Evolutionary conservation across 1,140 invertebrate genomes (phyloP), one percentile per base, ranked within the genome.

Genomic region (Bicyclus anynana): DNA sequence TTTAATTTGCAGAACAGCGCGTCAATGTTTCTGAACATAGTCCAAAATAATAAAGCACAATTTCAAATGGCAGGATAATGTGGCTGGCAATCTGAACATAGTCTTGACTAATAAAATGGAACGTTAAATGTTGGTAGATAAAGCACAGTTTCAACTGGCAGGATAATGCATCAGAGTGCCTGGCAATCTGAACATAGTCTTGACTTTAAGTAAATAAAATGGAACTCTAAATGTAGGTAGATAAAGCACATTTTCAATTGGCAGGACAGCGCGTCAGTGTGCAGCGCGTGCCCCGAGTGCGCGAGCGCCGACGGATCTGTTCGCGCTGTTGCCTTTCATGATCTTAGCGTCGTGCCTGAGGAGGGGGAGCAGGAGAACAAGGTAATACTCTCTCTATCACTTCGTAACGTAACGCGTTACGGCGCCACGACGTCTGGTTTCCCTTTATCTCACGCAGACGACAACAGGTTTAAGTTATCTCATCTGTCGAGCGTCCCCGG

Each of bases 281-380:
- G 83, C 77, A 82, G 79, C 74, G 90, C 86, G 44, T 88, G 85
- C 53, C 89, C 90, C 40, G 89, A 90, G 69, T 89, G 83, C 71
- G 74, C 71, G 17, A 80, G 80, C 67, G 76, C 71, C 48, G 79
- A 77, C 55, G 74, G 73, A 7, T 78, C 73, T 46, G 71, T 62
- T 9, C 72, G 78, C 27, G 70, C 91, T 42, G 90, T 92, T 51
- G 92, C 93, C 62, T 94, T 94, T 69, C 94, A 95, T 73, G 93
- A 94, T 77, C 88, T 95, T 16, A 94, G 93, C 20, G 91, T 94
- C 0, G 94, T 95, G 1, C 92, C 93, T 1, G 94, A 95, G 67
- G 94, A 95, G 68, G 93, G 81, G 73, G 54, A 90, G 51, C 78
- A 54, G 23, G 55, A 57, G 21, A 53, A 48, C 23, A 60, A 60